Evolutionary conservation across 2,113 vertebrate species (phyloP), one percentile per base, ranked within the genome.

Genomic region (Sphyrna mokarran): DNA sequence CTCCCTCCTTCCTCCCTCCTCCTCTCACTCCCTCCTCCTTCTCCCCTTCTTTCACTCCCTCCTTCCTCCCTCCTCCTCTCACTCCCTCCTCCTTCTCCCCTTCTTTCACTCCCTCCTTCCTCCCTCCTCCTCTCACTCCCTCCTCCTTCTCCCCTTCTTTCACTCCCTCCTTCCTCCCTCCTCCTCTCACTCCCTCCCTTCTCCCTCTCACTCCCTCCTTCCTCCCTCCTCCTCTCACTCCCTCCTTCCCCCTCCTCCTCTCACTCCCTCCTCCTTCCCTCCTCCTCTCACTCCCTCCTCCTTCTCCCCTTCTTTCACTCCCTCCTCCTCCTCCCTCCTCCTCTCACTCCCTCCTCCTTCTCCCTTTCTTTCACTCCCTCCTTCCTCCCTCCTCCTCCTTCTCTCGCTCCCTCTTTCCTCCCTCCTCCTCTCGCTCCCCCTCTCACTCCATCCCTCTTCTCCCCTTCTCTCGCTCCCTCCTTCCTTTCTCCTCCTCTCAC

Each of bases 301-400:
- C 40, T 76, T 54, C 48, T 5, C 48, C 8, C 72, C 23, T 29
- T 76, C 23, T 8, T 8, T 33, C 3, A 10, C n/a, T n/a, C 8
- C 2, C 18, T 22, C 23, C 37, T 6, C 8, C 40, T 95, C 40
- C n/a, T 48, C 48, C 48, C 48, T n/a, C n/a, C n/a, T n/a, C n/a
- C n/a, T 10, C 9, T 33, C 5, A 3, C 43, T 48, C 43, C 43
- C 43, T 48, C 43, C n/a, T 76, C 29, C 95, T 8, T 14, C 58
- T 0, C 6, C 1, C 29, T 7, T 23, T 26, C 23, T 13, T 3
- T 23, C 22, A 0, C 0, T 0, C 16, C 0, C 1, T 0, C 18
- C 13, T 96, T 95, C 0, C 7, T 90, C 0, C 68, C 37, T 48
- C 11, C 43, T 18, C 8, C 95, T 48, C 11, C 43, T 18, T 5